Evolutionary conservation across 1,140 invertebrate genomes (phyloP).

Genomic region (Rhyacophila brunnea): DNA sequence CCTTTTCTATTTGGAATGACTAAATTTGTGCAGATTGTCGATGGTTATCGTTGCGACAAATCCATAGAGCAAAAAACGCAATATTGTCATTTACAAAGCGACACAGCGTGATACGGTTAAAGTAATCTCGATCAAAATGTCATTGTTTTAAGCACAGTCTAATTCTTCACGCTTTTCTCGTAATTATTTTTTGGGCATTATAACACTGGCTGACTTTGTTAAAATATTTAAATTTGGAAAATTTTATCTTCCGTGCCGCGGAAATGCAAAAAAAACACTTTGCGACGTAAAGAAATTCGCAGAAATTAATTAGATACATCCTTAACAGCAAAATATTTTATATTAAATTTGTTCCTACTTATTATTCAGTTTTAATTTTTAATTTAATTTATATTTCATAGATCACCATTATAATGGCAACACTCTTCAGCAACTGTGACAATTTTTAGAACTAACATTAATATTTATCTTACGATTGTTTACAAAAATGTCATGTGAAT

Average conservation of each 20-base stretch:
- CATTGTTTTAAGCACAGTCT: conserved; percentile 13
- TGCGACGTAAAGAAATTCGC: no score
- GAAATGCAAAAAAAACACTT: no score
- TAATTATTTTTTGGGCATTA: conserved; percentile 6
- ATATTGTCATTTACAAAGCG: conserved; percentile 5
- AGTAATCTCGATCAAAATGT: conserved; percentile 10
- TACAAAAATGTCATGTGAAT: no score
- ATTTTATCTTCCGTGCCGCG: neutral
- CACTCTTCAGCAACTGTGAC: no score
- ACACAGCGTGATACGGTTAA: conserved; percentile 4
- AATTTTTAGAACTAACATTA: no score
- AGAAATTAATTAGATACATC: neutral
- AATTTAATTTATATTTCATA: no score
- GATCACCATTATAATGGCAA: no score
- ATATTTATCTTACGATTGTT: no score
- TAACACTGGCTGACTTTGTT: conserved; percentile 6
- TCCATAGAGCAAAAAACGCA: conserved; percentile 12
- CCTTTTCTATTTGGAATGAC: conserved; percentile 3
- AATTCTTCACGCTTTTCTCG: conserved; percentile 19
- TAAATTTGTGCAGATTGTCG: conserved; percentile 19
- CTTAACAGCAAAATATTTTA: neutral
- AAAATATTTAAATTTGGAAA: conserved; percentile 11
- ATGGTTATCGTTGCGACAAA: conserved; percentile 23
- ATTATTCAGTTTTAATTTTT: no score
- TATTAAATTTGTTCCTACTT: neutral